A percentile compares a stretch with the other conserved stretches of the same genome.
These are phyloP conservation scores for Acromyrmex echinatior DNA, from an alignment of 1,140 invertebrate species.

Conservation along the genomic window DNA sequence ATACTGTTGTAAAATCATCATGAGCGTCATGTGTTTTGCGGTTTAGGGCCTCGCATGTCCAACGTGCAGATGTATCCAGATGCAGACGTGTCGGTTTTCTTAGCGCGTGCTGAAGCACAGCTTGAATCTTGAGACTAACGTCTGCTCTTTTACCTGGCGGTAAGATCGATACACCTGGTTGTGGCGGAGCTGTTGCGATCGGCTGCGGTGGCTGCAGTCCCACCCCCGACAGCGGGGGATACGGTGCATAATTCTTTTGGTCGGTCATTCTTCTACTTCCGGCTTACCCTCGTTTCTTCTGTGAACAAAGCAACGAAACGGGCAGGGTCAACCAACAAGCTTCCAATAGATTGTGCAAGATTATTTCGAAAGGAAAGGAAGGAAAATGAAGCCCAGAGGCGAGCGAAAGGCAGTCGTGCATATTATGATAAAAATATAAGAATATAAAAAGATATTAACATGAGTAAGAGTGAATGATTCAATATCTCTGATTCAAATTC, in stretches of 20 bases:
- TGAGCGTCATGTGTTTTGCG: not conserved
- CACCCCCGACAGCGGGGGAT: not conserved
- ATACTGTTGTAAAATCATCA: not conserved
- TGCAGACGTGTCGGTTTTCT: not conserved
- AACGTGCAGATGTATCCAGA: not conserved
- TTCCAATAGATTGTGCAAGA: not conserved
- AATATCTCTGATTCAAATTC: not conserved
- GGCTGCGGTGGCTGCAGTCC: conserved; percentile 6
- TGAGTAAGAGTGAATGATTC: not conserved
- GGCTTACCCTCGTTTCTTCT: conserved; percentile 1
- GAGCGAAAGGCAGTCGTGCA: not conserved
- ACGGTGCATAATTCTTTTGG: not conserved
- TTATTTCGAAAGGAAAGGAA: not conserved
- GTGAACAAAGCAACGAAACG: not conserved
- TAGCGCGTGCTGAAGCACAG: not conserved
- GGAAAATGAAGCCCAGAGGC: not conserved
- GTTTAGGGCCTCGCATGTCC: not conserved
- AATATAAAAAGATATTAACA: conserved; percentile 1
- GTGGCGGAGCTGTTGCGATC: conserved; percentile 19
- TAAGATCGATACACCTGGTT: not conserved
- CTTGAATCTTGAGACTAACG: not conserved
- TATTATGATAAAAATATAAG: not conserved
- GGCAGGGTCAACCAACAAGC: not conserved
- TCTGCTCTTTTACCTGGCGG: conserved; percentile 10
- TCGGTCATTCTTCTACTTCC: conserved; percentile 30